Base-by-base conservation (phyloP, 1,140 invertebrate species). In the Anthonomus grandis region DNA sequence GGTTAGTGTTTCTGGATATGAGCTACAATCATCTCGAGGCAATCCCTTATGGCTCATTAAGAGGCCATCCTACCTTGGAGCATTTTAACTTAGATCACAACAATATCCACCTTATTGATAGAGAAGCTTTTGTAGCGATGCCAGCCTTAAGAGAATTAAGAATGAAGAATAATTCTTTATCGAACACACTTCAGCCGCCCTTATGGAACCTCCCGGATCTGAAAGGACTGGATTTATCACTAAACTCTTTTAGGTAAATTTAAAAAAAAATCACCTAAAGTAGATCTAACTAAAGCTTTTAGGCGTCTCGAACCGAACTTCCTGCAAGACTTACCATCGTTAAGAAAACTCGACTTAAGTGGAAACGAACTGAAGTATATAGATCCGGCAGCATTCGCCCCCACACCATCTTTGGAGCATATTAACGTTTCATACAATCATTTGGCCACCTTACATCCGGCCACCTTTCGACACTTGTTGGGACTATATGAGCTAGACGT, bases 71-170 rank as follows among this genome's bases (percentile, higher is more conserved):
- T 0, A 87, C 82, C 19, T 70, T 93, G 41, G 89, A 93, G 72
- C 78, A 86, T 56, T 74, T 93, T 6, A 86, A 90, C 74, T 76
- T 94, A 36, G 86, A 92, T 67, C 82, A 86, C 67, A 94, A 94
- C 65, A 79, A 79, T 54, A 75, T 94, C 13, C 79, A 79, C 36
- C 80, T 83, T 22, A 81, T 94, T 17, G 84, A 89, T 64, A 75
- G 82, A 24, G 86, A 90, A 64, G 85, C 87, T 2, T 86, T 93
- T 68, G 79, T 82, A 55, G 84, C 84, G 12, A 89, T 93, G 84
- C 90, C 90, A 1, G 86, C 87, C 0, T 71, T 94, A 12, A 76
- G 87, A 44, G 90, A 93, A 71, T 75, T 94, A 15, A 78, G 88
- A 61, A 75, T 93, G 46, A 81, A 81, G 41, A 90, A 92, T 64